Evolutionary conservation across 1,140 invertebrate species (phyloP), one percentile per base, ranked within the genome.

Genomic region (Hyposmocoma kahamanoa): DNA sequence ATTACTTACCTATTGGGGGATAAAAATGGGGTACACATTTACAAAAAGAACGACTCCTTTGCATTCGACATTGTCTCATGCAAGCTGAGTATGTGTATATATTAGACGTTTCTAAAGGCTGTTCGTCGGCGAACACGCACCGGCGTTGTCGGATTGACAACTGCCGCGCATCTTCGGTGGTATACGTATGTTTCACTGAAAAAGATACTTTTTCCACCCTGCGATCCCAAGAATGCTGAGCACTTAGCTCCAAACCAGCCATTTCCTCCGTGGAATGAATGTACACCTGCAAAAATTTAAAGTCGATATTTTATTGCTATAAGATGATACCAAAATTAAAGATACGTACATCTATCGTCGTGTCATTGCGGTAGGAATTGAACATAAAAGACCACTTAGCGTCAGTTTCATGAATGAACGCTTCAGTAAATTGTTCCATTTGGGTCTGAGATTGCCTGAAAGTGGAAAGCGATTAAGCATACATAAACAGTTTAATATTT

Each of bases 101-200:
- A 0, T 73, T 67, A 1, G 90, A 89, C 0, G 89, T 89, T 30
- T 88, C 73, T 20, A 92, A 59, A 42, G 85, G 84, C 13, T 89
- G 77, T 75, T 93, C 91, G 55, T 92, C 88, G 2, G 87, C 77
- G 59, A 92, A 93, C 20, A 92, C 86, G 56, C 92, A 93, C 32
- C 90, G 89, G 30, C 92, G 69, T 62, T 93, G 91, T 8, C 86
- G 86, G 5, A 92, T 88, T 1, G 89, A 89, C 9, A 93, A 71
- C 56, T 93, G 91, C 0, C 88, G 83, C 0, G 91, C 90, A 62
- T 92, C 90, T 30, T 89, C 88, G 1, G 91, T 92, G 0, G 91
- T 93, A 59, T 93, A 92, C 1, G 92, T 93, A 59, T 92, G 89
- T 73, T 91, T 92, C 19, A 91, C 88, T 0, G 90, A 90, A 58